Percentiles rank a stretch among this genome's conserved stretches.
phyloP scores from a whole-genome alignment of 1,140 invertebrate species.

The Chlorops oryzae region DNA sequence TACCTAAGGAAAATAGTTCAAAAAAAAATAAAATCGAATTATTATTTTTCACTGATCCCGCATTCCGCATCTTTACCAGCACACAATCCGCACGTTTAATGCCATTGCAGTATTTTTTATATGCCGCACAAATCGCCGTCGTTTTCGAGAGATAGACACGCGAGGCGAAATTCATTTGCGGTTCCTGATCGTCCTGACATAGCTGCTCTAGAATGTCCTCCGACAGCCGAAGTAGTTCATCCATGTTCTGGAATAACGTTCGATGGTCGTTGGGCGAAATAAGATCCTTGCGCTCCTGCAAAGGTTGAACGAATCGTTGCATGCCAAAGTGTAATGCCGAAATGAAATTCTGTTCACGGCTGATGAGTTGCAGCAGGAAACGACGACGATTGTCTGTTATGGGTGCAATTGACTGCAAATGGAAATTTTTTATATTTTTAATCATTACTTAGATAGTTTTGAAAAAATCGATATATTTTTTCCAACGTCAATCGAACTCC shows the following conservation, averaged over 20 bases:
- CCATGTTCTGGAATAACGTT: constrained; percentile 74
- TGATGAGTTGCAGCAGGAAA: constrained; percentile 55
- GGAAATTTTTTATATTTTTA: too few species aligned
- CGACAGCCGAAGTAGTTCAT: constrained; percentile 70
- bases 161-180: constrained; percentile 58
- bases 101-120: constrained; percentile 73
- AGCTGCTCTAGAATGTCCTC: constrained; percentile 73
- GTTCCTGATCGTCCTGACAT: constrained; percentile 64
- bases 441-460: too few species aligned
- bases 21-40: constrained; percentile 4
- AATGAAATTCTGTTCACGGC: constrained; percentile 68
- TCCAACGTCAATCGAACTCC: too few species aligned
- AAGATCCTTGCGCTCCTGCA: constrained; percentile 66
- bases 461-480: too few species aligned
- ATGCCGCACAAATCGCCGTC: constrained; percentile 63
- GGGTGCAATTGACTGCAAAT: constrained; percentile 43
- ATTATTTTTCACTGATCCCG: background rate
- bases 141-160: constrained; percentile 66
- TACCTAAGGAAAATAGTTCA: constrained; percentile 39
- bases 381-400: constrained; percentile 51
- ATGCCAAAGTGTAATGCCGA: constrained; percentile 68
- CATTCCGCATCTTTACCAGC: constrained; percentile 53
- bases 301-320: constrained; percentile 63
- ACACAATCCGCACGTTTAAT: constrained; percentile 76
- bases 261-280: constrained; percentile 67